Evolutionary conservation across 2,888 invertebrate species (phyloP).

Genomic region (Ophioninae sp.): DNA sequence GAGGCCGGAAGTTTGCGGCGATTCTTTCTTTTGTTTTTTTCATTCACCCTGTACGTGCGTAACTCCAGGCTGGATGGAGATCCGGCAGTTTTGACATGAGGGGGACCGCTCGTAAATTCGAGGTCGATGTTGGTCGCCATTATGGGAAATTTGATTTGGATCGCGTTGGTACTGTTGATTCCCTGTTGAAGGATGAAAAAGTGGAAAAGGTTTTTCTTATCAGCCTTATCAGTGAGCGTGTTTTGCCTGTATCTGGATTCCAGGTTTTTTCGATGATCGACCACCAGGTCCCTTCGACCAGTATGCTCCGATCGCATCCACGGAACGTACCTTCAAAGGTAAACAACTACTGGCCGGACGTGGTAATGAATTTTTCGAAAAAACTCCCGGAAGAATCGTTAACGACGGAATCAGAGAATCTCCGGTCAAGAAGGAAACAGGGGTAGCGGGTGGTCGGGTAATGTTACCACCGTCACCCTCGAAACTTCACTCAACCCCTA

Average conservation of each 20-base stretch:
- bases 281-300: conserved; percentile 67
- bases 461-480: conserved; percentile 71
- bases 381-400: conserved; percentile 80
- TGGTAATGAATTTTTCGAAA: conserved; percentile 80
- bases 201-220: too few relatives aligned
- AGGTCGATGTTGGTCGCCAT: conserved; percentile 63
- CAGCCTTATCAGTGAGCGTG: background rate
- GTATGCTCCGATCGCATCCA: conserved; percentile 48
- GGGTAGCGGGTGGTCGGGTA: conserved; percentile 22
- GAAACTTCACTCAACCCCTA: conserved; percentile 82
- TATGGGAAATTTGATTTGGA: conserved; percentile 73
- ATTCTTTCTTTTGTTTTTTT: conserved; percentile 9
- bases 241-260: background rate
- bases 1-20: conserved; percentile 25
- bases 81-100: conserved; percentile 36
- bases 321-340: conserved; percentile 65
- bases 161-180: conserved; percentile 70
- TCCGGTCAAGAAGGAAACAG: conserved; percentile 39
- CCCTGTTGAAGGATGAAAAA: background rate
- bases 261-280: conserved; percentile 74
- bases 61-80: background rate
- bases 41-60: background rate
- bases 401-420: conserved; percentile 76
- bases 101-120: conserved; percentile 31
- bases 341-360: conserved; percentile 67